Conservation (phyloP, 37 sponge, comb jelly and placozoan species). For the Amphimedon queenslandica region DNA sequence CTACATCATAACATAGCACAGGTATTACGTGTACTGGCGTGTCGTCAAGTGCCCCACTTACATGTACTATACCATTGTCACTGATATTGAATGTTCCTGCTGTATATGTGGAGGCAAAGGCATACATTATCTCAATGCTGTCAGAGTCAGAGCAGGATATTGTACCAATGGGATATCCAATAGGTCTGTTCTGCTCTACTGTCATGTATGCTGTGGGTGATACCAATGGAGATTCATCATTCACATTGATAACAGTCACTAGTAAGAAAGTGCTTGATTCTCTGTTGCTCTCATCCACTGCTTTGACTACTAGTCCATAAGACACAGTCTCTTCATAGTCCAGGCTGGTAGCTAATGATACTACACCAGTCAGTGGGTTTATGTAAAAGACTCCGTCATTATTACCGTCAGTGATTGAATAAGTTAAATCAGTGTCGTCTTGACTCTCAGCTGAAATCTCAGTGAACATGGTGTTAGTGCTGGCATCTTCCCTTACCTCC, state of each 20-base stretch:
- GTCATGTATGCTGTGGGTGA: slow-evolving; percentile 51
- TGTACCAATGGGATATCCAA: slow-evolving; percentile 42
- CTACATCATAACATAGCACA: slow-evolving; percentile 37
- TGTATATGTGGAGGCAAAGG: slow-evolving; percentile 39
- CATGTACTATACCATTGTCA: slow-evolving; percentile 32
- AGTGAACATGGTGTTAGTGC: slow-evolving; percentile 10
- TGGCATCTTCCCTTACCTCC: slow-evolving; percentile 36
- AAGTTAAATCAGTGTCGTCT: slow-evolving; percentile 29
- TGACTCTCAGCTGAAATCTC: slow-evolving; percentile 34
- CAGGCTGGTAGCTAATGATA: slow-evolving; percentile 38
- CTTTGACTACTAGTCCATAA: slow-evolving; percentile 18
- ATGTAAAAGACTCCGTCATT: slow-evolving; percentile 43
- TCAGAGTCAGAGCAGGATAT: slow-evolving; percentile 43
- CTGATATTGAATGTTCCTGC: slow-evolving; percentile 52
- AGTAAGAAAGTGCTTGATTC: slow-evolving; percentile 13
- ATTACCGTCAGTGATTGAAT: slow-evolving; percentile 49
- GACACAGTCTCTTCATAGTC: slow-evolving; percentile 43
- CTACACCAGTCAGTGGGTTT: slow-evolving; percentile 31
- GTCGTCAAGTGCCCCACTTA: slow-evolving; percentile 25
- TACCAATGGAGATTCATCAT: slow-evolving; percentile 45
- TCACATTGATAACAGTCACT: slow-evolving; percentile 51
- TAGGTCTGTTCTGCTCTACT: slow-evolving; percentile 20
- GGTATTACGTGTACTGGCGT: slow-evolving; percentile 58
- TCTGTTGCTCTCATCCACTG: slow-evolving; percentile 22
- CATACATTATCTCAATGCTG: background rate